Conservation (phyloP, 1,140 invertebrate species). For the Drosophila lacertosa region DNA sequence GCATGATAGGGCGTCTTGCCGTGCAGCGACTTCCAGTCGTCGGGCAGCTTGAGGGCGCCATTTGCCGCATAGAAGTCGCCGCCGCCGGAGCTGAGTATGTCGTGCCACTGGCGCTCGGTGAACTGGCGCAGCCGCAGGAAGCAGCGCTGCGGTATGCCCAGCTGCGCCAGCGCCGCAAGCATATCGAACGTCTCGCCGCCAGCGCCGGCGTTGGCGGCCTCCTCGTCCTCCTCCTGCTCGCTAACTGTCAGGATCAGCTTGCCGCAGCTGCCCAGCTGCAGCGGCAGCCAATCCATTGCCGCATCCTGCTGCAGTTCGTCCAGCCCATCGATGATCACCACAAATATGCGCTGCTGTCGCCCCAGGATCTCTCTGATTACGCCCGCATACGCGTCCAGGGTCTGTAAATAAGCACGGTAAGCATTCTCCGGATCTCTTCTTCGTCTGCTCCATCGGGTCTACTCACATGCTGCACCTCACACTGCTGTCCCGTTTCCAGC, state of each 20-base stretch:
- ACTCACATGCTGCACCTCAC: conserved; percentile 74
- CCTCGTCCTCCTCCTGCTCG: conserved; percentile 45
- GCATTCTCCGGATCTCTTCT: no score
- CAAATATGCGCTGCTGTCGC: conserved; percentile 81
- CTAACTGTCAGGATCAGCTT: conserved; percentile 90
- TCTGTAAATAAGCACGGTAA: conserved; percentile 34
- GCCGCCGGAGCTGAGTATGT: conserved; percentile 79
- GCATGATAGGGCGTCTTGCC: conserved; percentile 83
- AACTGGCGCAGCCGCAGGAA: conserved; percentile 78
- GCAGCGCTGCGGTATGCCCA: conserved; percentile 74
- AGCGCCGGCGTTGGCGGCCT: conserved; percentile 10
- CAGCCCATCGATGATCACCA: conserved; percentile 90
- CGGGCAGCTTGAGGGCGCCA: conserved; percentile 77
- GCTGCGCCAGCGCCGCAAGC: conserved; percentile 68
- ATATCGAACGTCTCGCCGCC: conserved; percentile 53
- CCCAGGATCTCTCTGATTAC: conserved; percentile 63
- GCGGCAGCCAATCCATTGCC: conserved; percentile 88
- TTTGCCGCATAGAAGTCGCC: conserved; percentile 83
- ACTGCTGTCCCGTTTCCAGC: conserved; percentile 69
- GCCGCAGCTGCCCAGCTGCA: conserved; percentile 87
- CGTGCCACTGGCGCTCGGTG: conserved; percentile 81
- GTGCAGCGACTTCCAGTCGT: conserved; percentile 75
- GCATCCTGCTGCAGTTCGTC: conserved; percentile 86
- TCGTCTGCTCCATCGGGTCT: fast-evolving
- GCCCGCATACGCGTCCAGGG: conserved; percentile 51